Percentiles rank a stretch among this genome's conserved stretches.
phyloP scores from a whole-genome alignment of 2,113 vertebrate genomes.

The Ptilorrhoa leucosticta region DNA sequence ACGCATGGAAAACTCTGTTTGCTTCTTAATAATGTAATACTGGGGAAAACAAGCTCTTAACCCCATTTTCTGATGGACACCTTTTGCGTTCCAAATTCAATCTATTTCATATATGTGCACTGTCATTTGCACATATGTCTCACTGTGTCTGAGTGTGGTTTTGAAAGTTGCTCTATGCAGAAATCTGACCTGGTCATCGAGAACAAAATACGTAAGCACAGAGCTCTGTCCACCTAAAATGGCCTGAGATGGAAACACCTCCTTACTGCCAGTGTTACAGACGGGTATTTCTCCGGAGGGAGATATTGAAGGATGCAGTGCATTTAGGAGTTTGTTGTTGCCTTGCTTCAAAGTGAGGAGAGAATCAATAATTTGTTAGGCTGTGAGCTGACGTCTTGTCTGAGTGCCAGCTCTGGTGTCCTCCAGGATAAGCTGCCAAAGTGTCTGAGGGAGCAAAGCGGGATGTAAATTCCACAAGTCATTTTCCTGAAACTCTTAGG shows the following conservation, averaged over 20 bases:
- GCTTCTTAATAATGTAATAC: background rate
- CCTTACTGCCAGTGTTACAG: background rate
- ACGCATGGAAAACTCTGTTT: background rate
- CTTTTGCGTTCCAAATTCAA: background rate
- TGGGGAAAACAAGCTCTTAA: background rate
- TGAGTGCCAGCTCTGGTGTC: conserved; percentile 11
- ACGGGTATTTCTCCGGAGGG: background rate
- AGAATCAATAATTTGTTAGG: conserved; percentile 57
- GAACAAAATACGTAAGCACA: background rate
- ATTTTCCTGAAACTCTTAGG: conserved; percentile 38
- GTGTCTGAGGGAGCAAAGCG: conserved; percentile 2
- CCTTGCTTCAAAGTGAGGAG: conserved; percentile 23
- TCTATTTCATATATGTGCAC: background rate
- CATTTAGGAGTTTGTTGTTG: conserved; percentile 30
- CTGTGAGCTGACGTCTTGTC: conserved; percentile 22
- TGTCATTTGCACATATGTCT: background rate
- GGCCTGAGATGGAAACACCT: background rate
- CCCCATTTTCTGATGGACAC: background rate
- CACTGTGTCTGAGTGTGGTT: background rate
- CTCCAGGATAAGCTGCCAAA: conserved; percentile 49
- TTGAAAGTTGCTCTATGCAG: background rate
- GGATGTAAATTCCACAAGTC: conserved; percentile 53
- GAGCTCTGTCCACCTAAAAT: background rate
- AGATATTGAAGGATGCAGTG: conserved; percentile 32
- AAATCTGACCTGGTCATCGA: background rate